Conservation (phyloP, 2,113 vertebrate genomes). For the Rana temporaria region DNA sequence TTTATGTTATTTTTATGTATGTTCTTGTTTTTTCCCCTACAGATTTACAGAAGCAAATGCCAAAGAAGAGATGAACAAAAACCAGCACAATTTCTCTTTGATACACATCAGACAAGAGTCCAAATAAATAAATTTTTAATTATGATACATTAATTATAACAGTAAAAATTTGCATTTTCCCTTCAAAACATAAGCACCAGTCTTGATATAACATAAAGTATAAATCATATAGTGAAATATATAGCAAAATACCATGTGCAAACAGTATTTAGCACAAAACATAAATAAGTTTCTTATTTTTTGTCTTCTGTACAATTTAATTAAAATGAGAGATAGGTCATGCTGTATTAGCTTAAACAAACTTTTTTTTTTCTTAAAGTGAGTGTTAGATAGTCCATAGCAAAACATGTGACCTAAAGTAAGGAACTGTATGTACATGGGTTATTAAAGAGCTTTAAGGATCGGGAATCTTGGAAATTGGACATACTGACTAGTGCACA, state of each 20-base stretch:
- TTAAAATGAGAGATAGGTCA: constrained; percentile 72
- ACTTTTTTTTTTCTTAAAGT: constrained; percentile 41
- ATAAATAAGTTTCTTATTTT: constrained; percentile 62
- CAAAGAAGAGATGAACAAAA: constrained; percentile 24
- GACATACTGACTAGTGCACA: constrained; percentile 63
- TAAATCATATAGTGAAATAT: constrained; percentile 74
- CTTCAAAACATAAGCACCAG: constrained; percentile 85
- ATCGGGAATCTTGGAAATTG: constrained; percentile 62
- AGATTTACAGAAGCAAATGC: constrained; percentile 26
- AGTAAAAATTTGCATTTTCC: constrained; percentile 83
- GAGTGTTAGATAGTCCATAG: constrained; percentile 66
- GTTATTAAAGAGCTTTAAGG: constrained; percentile 64
- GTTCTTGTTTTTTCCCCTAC: not conserved
- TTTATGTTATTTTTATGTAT: not conserved
- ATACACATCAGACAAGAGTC: constrained; percentile 72
- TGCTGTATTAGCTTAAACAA: constrained; percentile 70
- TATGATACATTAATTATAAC: constrained; percentile 84
- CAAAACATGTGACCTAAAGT: constrained; percentile 63
- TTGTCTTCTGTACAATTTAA: constrained; percentile 65
- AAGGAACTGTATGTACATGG: constrained; percentile 65
- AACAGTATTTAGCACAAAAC: constrained; percentile 75
- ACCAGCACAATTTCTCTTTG: constrained; percentile 49
- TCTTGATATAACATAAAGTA: constrained; percentile 75
- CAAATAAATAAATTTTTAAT: constrained; percentile 84
- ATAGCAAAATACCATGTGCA: constrained; percentile 75